Conservation (phyloP, 2,797 vertebrate genomes). For the Harpagifer antarcticus region DNA sequence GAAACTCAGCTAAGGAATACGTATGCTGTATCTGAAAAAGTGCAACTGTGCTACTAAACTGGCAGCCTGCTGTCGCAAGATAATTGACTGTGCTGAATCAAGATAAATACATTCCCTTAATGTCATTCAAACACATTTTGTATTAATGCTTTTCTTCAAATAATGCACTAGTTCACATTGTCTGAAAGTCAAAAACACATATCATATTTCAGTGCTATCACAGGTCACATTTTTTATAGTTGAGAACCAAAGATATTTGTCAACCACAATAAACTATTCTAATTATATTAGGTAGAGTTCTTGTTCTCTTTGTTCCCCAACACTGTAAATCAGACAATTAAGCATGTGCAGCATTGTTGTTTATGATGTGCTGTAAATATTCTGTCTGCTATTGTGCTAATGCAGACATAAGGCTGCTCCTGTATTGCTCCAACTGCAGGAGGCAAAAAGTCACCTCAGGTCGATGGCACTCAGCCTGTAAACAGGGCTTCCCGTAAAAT, state of each 20-base stretch:
- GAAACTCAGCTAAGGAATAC: conserved; percentile 2
- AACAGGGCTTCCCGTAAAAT: conserved; percentile 99
- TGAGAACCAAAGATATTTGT: conserved; percentile 13
- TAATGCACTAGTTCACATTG: neutral
- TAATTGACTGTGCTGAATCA: conserved; percentile 1
- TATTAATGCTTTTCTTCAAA: conserved; percentile 1
- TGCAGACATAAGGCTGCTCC: conserved; percentile 86
- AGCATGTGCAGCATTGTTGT: conserved; percentile 52
- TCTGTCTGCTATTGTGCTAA: conserved; percentile 84
- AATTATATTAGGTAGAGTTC: conserved; percentile 28
- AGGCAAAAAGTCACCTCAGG: conserved; percentile 99
- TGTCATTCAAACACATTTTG: neutral
- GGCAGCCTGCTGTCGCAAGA: neutral
- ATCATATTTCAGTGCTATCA: neutral
- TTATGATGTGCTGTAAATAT: conserved; percentile 66
- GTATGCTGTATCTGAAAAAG: neutral
- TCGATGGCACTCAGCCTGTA: conserved; percentile 99
- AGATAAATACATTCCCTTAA: neutral
- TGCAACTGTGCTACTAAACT: neutral
- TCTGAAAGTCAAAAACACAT: neutral
- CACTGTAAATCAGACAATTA: conserved; percentile 63
- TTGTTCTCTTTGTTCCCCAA: conserved; percentile 40
- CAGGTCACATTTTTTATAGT: neutral
- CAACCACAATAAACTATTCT: conserved; percentile 16
- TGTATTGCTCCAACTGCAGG: conserved; percentile 90